Evolutionary conservation across 2,113 vertebrate genomes (phyloP).

Genomic region (Odontophorus gujanensis): DNA sequence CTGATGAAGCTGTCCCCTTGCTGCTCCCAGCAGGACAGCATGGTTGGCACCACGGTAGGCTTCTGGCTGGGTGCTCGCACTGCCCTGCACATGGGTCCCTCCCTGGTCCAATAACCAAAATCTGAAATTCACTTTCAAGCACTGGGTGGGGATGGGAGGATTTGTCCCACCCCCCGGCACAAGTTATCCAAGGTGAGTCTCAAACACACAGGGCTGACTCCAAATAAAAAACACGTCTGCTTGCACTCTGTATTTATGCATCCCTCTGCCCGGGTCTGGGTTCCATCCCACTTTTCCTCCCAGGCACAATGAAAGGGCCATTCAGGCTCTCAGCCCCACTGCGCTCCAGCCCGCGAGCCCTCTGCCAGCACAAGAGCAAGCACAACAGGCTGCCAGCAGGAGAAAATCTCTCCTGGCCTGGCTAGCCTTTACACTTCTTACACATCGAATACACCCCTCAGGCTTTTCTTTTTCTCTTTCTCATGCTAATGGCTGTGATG

Average conservation of each 20-base stretch:
- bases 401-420: conserved; percentile 19
- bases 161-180: background rate
- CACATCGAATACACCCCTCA: background rate
- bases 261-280: conserved; percentile 37
- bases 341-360: background rate
- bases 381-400: conserved; percentile 17
- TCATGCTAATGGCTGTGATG: background rate
- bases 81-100: accelerated
- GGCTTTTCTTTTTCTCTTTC: background rate
- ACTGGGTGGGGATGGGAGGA: background rate
- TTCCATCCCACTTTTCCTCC: conserved; percentile 33
- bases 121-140: background rate
- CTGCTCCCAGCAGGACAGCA: background rate
- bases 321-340: background rate
- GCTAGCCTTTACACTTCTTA: conserved; percentile 27
- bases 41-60: background rate
- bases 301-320: conserved; percentile 55
- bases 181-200: conserved; percentile 59
- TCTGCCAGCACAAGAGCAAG: background rate
- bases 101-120: background rate
- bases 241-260: conserved; percentile 54
- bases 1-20: background rate
- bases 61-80: background rate
- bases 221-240: conserved; percentile 32
- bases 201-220: background rate